Evolutionary conservation across 2,797 vertebrate species (phyloP).

Genomic region (Danio kyathit): DNA sequence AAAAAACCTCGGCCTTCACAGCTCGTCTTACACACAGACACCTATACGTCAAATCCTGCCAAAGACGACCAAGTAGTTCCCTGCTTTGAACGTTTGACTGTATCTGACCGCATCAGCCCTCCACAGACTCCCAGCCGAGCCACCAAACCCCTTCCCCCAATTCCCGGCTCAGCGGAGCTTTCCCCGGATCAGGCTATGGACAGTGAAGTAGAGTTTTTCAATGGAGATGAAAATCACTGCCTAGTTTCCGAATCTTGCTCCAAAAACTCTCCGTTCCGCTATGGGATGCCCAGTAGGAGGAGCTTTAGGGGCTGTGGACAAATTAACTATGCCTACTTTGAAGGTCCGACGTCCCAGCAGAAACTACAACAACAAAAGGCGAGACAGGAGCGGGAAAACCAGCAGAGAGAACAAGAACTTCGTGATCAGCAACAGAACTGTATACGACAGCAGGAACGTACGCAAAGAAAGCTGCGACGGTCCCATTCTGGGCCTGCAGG

Average conservation of each 20-base stretch:
- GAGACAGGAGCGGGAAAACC: conserved; percentile 65
- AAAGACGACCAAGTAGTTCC: conserved; percentile 83
- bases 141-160: conserved; percentile 91
- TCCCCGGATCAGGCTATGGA: conserved; percentile 83
- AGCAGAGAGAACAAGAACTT: conserved; percentile 65
- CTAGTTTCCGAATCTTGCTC: conserved; percentile 74
- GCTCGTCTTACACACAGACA: conserved; percentile 75
- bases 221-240: conserved; percentile 82
- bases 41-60: conserved; percentile 70
- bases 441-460: conserved; percentile 72
- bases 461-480: conserved; percentile 86
- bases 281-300: conserved; percentile 76
- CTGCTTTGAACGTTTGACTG: conserved; percentile 84
- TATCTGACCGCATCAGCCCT: conserved; percentile 81
- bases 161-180: conserved; percentile 77
- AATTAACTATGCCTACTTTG: conserved; percentile 93
- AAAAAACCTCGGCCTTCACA: conserved; percentile 81
- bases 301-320: conserved; percentile 91
- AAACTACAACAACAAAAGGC: conserved; percentile 55
- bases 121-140: conserved; percentile 82
- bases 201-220: conserved; percentile 90
- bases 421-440: conserved; percentile 56
- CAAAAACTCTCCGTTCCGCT: conserved; percentile 79
- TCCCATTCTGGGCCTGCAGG: conserved; percentile 95
- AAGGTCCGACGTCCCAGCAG: conserved; percentile 77